Percentiles rank a stretch among this genome's conserved stretches.
These are phyloP conservation scores for Tachyglossus aculeatus DNA, from an alignment of 2,797 vertebrate genomes.

Conservation along the genomic window DNA sequence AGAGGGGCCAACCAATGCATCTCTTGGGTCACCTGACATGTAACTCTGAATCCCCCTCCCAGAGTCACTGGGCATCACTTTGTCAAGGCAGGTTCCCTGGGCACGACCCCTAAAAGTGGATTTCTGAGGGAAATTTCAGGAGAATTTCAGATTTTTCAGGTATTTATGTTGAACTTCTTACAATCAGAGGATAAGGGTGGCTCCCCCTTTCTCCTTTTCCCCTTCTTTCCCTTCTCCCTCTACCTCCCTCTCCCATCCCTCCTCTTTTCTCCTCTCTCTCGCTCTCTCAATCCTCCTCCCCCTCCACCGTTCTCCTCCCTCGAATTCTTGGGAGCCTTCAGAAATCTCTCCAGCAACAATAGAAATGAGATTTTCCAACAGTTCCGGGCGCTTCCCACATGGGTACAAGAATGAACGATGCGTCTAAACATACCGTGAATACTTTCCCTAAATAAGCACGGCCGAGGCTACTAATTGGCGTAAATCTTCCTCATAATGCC, in stretches of 20 bases:
- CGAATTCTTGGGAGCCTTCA: not conserved
- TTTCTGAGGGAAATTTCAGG: too few relatives aligned
- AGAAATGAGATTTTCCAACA: conserved; percentile 30
- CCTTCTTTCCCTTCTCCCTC: conserved; percentile 8
- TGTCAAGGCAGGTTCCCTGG: too few relatives aligned
- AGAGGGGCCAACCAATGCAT: too few relatives aligned
- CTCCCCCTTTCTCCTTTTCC: too few relatives aligned
- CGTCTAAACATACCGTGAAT: conserved; percentile 2
- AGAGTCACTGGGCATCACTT: too few relatives aligned
- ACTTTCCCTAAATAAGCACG: conserved; percentile 45
- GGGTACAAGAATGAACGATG: conserved; percentile 36
- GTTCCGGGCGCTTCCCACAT: not conserved
- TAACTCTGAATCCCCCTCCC: too few relatives aligned
- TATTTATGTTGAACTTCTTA: too few relatives aligned
- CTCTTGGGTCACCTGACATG: too few relatives aligned
- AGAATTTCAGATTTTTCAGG: too few relatives aligned
- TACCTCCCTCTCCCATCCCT: not conserved
- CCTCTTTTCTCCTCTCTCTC: not conserved
- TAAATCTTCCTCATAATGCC: conserved; percentile 50
- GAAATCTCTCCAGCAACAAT: not conserved
- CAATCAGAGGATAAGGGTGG: too few relatives aligned
- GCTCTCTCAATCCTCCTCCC: not conserved
- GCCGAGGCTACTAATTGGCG: conserved; percentile 58
- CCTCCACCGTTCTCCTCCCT: not conserved
- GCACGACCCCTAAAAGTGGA: too few relatives aligned